A percentile compares a stretch with the other conserved stretches of the same genome.
Conservation (phyloP, 2,113 vertebrate species). For the Dasyurus viverrinus region DNA sequence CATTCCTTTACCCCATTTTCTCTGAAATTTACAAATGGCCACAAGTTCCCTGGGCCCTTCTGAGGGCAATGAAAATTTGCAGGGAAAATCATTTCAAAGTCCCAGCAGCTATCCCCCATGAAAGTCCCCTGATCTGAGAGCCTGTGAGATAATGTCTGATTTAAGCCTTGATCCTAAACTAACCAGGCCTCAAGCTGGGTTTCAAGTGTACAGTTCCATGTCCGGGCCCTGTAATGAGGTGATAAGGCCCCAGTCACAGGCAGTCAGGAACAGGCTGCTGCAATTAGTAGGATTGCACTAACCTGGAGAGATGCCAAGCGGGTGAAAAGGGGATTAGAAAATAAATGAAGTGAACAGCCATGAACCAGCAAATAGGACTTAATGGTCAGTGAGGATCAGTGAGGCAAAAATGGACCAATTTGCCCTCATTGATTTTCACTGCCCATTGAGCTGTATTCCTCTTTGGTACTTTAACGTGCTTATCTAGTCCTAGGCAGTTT, state of each 20-base stretch:
- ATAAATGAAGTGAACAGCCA: constrained; percentile 76
- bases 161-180: constrained; percentile 64
- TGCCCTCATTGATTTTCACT: constrained; percentile 75
- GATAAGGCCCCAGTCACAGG: constrained; percentile 74
- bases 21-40: neutral
- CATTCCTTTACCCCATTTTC: constrained; percentile 1
- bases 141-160: constrained; percentile 78
- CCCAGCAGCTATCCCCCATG: constrained; percentile 32
- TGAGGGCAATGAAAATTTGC: neutral
- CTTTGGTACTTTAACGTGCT: constrained; percentile 67
- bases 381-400: constrained; percentile 70
- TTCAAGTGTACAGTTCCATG: constrained; percentile 72
- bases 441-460: constrained; percentile 70
- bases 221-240: constrained; percentile 75
- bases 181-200: constrained; percentile 59
- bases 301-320: constrained; percentile 74
- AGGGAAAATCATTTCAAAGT: constrained; percentile 33
- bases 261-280: constrained; percentile 69
- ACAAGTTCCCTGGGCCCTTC: neutral
- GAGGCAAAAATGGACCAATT: constrained; percentile 73
- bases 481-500: constrained; percentile 61
- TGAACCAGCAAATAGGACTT: constrained; percentile 77
- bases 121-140: constrained; percentile 70
- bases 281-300: constrained; percentile 76
- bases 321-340: constrained; percentile 75